Conservation (phyloP, 2,797 vertebrate genomes). For the Oophaga sylvatica region DNA sequence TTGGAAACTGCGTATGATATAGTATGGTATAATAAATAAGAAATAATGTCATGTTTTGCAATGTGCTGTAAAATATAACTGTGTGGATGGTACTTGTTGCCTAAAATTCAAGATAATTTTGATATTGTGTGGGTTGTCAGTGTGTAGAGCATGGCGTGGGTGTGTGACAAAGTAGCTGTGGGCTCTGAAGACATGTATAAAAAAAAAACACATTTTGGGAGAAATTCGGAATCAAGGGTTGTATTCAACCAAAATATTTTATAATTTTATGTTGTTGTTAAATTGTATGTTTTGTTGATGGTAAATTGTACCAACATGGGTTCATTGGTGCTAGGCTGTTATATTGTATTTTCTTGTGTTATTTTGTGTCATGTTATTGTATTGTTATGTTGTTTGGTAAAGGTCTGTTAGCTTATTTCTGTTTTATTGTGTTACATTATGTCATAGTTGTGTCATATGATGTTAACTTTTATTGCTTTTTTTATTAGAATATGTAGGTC, state of each 20-base stretch:
- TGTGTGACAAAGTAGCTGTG: conserved; percentile 14
- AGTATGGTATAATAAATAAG: not conserved
- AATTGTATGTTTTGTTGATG: not conserved
- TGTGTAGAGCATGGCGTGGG: conserved; percentile 16
- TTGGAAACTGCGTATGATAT: not conserved
- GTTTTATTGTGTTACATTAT: too few species aligned
- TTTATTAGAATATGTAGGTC: not conserved
- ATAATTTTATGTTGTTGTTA: not conserved
- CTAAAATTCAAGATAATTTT: not conserved
- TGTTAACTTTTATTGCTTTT: too few species aligned
- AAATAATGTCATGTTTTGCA: not conserved
- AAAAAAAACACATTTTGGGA: not conserved
- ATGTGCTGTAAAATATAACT: not conserved
- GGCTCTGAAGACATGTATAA: not conserved
- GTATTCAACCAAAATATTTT: not conserved
- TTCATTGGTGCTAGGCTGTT: not conserved
- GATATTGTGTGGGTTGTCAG: conserved; percentile 22
- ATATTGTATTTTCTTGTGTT: not conserved
- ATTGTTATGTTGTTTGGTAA: too few species aligned
- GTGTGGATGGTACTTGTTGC: not conserved
- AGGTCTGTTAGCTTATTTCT: too few species aligned
- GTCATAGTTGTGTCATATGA: too few species aligned
- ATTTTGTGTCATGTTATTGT: too few species aligned
- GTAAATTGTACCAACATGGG: not conserved
- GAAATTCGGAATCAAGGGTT: not conserved